phyloP scores from a whole-genome alignment of 2,113 vertebrate genomes.

The Cheilinus undulatus region DNA sequence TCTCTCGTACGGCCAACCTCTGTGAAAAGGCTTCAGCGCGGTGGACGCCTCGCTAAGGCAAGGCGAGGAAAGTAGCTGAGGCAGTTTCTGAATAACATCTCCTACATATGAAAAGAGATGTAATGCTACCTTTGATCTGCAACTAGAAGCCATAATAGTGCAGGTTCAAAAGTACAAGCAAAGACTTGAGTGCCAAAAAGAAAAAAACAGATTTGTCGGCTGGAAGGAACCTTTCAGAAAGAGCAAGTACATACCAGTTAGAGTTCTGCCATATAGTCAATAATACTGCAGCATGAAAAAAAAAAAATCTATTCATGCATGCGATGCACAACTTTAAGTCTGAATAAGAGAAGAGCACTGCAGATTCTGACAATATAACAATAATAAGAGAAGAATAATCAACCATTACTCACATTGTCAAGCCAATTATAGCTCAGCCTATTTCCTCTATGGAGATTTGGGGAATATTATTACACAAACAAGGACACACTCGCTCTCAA shows the following conservation, averaged over 20 bases:
- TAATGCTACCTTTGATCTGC: conserved; percentile 75
- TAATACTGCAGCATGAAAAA: conserved; percentile 4
- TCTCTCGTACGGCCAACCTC: conserved; percentile 29
- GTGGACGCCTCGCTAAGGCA: conserved; percentile 26
- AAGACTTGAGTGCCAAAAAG: conserved; percentile 56
- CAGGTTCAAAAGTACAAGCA: conserved; percentile 62
- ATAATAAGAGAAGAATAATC: conserved; percentile 52
- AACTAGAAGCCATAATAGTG: conserved; percentile 59
- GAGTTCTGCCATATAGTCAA: conserved; percentile 34
- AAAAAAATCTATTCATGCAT: neutral
- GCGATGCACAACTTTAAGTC: conserved; percentile 9
- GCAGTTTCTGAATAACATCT: conserved; percentile 64
- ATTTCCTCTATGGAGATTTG: conserved; percentile 70
- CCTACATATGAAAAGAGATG: conserved; percentile 69
- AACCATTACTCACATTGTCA: conserved; percentile 69
- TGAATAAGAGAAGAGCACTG: neutral
- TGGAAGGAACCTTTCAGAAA: conserved; percentile 56
- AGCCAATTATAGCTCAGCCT: conserved; percentile 80
- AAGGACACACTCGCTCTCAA: conserved; percentile 55
- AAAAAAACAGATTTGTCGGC: conserved; percentile 25
- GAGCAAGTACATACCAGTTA: conserved; percentile 45
- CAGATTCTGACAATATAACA: conserved; percentile 46
- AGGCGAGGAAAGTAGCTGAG: conserved; percentile 41
- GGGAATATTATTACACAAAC: conserved; percentile 75
- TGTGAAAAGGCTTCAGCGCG: conserved; percentile 41